These are phyloP conservation scores for Gonioctena quinquepunctata DNA, from an alignment of 1,140 invertebrate genomes.

Conservation along the genomic window DNA sequence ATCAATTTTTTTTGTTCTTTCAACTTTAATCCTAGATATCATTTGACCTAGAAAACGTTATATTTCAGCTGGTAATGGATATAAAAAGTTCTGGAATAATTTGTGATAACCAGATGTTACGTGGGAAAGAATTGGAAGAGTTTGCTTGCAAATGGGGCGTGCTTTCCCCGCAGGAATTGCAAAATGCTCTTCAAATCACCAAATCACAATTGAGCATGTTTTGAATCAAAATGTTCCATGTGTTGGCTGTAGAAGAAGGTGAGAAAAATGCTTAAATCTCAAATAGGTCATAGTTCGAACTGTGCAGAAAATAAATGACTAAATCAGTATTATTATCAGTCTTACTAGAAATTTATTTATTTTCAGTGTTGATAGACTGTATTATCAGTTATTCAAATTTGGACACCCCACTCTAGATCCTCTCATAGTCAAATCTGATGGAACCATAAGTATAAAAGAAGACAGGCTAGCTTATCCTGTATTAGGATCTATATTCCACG, in stretches of 20 bases:
- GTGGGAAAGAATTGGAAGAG: constrained; percentile 81
- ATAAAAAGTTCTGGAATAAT: constrained; percentile 79
- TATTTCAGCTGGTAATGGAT: constrained; percentile 86
- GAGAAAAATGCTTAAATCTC: constrained; percentile 35
- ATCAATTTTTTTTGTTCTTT: too few relatives aligned
- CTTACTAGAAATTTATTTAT: constrained; percentile 31
- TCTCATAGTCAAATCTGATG: constrained; percentile 69
- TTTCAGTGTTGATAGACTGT: constrained; percentile 82
- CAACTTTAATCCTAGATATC: too few relatives aligned
- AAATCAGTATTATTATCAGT: neutral
- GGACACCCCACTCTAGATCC: constrained; percentile 84
- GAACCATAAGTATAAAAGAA: constrained; percentile 74
- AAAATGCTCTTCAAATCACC: constrained; percentile 80
- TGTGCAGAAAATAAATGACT: neutral
- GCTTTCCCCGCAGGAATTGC: constrained; percentile 77
- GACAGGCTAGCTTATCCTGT: constrained; percentile 76
- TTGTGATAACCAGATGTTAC: constrained; percentile 73
- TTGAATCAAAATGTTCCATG: constrained; percentile 88
- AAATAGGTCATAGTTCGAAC: neutral
- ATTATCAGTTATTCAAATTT: constrained; percentile 79
- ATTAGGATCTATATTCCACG: constrained; percentile 81
- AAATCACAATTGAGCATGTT: constrained; percentile 76
- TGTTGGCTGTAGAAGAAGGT: constrained; percentile 90
- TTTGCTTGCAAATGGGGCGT: constrained; percentile 80
- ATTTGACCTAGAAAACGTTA: constrained; percentile 29